Evolutionary conservation across 2,888 invertebrate species (phyloP).

Genomic region (Pandemis heparana): DNA sequence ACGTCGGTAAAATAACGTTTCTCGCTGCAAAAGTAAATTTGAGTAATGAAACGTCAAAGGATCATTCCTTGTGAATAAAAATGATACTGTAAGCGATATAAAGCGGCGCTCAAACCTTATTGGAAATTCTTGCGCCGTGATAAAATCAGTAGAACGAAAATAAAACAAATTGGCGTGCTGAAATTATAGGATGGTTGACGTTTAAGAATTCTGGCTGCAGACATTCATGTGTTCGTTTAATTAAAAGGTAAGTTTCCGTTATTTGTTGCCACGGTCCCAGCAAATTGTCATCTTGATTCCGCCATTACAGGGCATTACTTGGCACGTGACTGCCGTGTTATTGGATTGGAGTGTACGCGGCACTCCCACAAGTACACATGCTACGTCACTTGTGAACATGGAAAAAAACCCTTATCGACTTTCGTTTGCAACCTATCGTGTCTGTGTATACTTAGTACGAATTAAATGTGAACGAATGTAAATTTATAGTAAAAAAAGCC

Average conservation of each 20-base stretch:
- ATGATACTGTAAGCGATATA: conserved; percentile 30
- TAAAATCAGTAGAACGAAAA: conserved; percentile 25
- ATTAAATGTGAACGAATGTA: too few species aligned
- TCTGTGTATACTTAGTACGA: neutral
- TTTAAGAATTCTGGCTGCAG: neutral
- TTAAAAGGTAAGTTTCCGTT: conserved; percentile 21
- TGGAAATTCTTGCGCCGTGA: conserved; percentile 33
- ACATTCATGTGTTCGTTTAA: conserved; percentile 6
- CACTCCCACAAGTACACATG: neutral
- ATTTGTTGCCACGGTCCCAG: conserved; percentile 10
- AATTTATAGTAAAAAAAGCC: too few species aligned
- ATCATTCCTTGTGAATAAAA: conserved; percentile 17
- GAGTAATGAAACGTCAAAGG: conserved; percentile 16
- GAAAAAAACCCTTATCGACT: conserved; percentile 11
- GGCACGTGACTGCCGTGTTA: conserved; percentile 47
- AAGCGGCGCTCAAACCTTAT: conserved; percentile 21
- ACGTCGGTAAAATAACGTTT: neutral
- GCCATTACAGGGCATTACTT: conserved; percentile 45
- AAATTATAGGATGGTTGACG: conserved; percentile 9
- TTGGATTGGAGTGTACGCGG: conserved; percentile 45
- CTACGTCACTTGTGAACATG: conserved; percentile 6
- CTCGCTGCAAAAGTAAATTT: conserved; percentile 13
- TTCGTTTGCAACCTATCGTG: neutral
- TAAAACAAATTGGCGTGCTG: conserved; percentile 12
- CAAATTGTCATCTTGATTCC: conserved; percentile 42